Percentiles rank a stretch among this genome's conserved stretches.
These are phyloP conservation scores for Coenonympha glycerion DNA, from an alignment of 2,888 invertebrate species.

Conservation along the genomic window DNA sequence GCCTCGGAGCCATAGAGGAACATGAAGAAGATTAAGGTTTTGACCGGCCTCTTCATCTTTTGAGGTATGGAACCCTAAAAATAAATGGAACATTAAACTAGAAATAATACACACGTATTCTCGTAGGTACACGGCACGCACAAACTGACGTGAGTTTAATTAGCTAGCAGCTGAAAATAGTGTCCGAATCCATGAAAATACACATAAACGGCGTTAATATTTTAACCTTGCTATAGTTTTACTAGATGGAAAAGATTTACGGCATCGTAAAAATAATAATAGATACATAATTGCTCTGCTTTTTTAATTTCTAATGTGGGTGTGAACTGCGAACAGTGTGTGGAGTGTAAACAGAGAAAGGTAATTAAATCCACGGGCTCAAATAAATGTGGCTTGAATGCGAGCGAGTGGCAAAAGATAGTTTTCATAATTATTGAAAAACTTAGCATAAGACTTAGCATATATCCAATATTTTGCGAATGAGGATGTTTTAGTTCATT, in stretches of 20 bases:
- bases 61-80: too few species aligned
- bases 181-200: conserved; percentile 7
- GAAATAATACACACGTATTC: too few species aligned
- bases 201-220: conserved; percentile 7
- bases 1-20: too few species aligned
- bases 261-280: conserved; percentile 11
- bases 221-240: conserved; percentile 11
- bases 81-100: background rate
- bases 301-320: too few species aligned
- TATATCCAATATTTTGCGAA: too few species aligned
- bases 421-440: background rate
- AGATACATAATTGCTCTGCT: conserved; percentile 3
- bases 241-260: conserved; percentile 7
- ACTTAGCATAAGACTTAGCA: too few species aligned
- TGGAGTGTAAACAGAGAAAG: conserved; percentile 12
- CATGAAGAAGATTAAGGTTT: too few species aligned
- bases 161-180: conserved; percentile 9
- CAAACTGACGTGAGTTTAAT: conserved; percentile 6
- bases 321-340: background rate
- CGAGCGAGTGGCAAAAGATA: background rate
- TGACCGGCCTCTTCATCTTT: too few species aligned
- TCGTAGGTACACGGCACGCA: background rate
- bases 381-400: conserved; percentile 5
- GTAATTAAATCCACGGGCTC: conserved; percentile 16
- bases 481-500: too few species aligned